A percentile compares a stretch with the other conserved stretches of the same genome.
Conservation (phyloP, 1,140 invertebrate genomes). For the Atta texana region DNA sequence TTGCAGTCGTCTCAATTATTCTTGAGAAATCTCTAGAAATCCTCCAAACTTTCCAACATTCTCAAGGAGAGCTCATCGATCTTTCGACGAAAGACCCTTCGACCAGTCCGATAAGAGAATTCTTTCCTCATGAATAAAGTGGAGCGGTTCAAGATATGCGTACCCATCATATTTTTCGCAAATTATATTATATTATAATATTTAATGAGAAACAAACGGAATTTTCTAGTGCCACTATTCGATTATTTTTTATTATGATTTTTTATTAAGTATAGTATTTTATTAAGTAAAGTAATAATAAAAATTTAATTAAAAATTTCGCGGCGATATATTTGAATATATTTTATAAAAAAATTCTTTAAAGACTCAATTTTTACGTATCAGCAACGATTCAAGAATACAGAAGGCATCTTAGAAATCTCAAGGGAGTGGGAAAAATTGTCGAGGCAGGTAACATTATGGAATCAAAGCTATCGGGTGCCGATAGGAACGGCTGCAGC, state of each 20-base stretch:
- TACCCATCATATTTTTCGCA: slow-evolving; percentile 5
- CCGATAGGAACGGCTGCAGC: slow-evolving; percentile 2
- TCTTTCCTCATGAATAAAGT: neutral
- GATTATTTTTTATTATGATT: too few relatives aligned
- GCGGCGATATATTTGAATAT: neutral
- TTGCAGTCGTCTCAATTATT: slow-evolving; percentile 44
- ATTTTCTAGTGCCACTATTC: neutral
- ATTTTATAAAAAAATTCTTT: neutral
- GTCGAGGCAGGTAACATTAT: slow-evolving; percentile 1
- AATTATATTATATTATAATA: slow-evolving; percentile 22
- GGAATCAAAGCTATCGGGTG: slow-evolving; percentile 29
- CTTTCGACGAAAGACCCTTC: neutral
- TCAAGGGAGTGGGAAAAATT: slow-evolving; percentile 13
- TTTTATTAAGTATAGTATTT: neutral
- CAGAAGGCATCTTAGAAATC: neutral
- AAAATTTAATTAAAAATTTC: slow-evolving; percentile 1
- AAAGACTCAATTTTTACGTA: too few relatives aligned
- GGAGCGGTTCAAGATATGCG: slow-evolving; percentile 4
- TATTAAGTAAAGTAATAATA: neutral
- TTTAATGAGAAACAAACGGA: neutral
- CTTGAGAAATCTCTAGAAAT: slow-evolving; percentile 34
- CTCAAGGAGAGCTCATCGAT: slow-evolving; percentile 35
- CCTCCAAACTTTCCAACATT: neutral
- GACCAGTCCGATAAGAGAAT: neutral
- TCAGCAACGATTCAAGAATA: neutral